Base-by-base conservation (phyloP, 2,888 invertebrate species). In the Spodoptera littoralis region DNA sequence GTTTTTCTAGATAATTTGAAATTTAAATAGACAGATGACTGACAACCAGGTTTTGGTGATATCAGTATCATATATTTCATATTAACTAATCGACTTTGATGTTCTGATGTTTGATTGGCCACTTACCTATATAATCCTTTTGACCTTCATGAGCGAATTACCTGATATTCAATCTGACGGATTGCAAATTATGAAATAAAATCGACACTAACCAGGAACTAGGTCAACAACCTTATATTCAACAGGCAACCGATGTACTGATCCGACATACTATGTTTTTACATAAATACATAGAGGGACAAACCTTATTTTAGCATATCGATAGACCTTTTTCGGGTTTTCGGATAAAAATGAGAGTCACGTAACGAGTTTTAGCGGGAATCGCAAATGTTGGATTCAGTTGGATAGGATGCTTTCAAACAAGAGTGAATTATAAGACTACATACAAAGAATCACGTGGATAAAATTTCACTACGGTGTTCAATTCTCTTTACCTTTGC, bases 281-380 rank as follows among this genome's bases (percentile, higher is more conserved):
- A 30, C 46, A 18, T 24, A 41, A 18, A 27, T 18, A 46, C 18
- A 46, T 46, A 3, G 18, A 46, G 11, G 22, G 11, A 47, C 4
- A 12, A 47, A 3, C 27, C 18, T 22, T 46, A 22, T 18, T 67
- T 60, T 45, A 18, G 30, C 51, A 60, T 60, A 67, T 65, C 24
- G 42, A 60, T 24, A 18, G 8, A 45, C 12, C 52, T 30, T 53
- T 65, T 60, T 60, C 45, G 45, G 52, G 60, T 53, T 60, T 45
- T 48, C 18, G 18, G 44, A 59, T 46, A 66, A 59, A 44, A 18
- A n/a, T 11, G 9, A 13, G 11, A n/a, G 41, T 67, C 45, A 42
- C 51, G 41, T 52, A 44, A n/a, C 11, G 52, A 24, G 48, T 27
- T 45, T 68, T 53, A 49, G 18, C 9, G 48, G 9, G 49, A 68